A percentile compares a stretch with the other conserved stretches of the same genome.
phyloP scores from a whole-genome alignment of 2,888 invertebrate species.

The Pandemis corylana region DNA sequence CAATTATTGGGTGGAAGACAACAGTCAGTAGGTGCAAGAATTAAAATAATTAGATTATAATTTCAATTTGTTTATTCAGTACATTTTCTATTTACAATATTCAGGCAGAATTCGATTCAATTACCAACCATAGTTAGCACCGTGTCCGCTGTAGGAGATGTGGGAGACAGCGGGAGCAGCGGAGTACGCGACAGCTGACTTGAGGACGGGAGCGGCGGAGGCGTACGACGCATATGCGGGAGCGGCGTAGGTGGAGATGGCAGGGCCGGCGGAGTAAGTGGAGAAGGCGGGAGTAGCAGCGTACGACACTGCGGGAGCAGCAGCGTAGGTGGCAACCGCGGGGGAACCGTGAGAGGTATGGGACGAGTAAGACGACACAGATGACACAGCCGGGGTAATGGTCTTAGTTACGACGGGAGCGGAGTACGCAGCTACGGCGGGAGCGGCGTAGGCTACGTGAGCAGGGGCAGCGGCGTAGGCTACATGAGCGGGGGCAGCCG shows the following conservation, averaged over 20 bases:
- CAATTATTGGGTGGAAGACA: no score
- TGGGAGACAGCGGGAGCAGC: constrained; percentile 87
- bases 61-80: constrained; percentile 8
- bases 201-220: constrained; percentile 67
- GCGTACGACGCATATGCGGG: constrained; percentile 58
- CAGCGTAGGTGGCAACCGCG: constrained; percentile 48
- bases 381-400: constrained; percentile 56
- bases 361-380: constrained; percentile 43
- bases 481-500: constrained; percentile 44
- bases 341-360: constrained; percentile 43
- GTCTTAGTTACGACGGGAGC: constrained; percentile 58
- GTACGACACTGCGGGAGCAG: constrained; percentile 45
- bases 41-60: neutral
- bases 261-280: constrained; percentile 54
- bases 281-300: constrained; percentile 49
- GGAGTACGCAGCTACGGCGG: constrained; percentile 53
- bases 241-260: constrained; percentile 54
- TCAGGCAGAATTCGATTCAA: constrained; percentile 55
- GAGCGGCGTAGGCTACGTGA: constrained; percentile 46
- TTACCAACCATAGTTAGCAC: constrained; percentile 88
- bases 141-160: constrained; percentile 86
- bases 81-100: constrained; percentile 11
- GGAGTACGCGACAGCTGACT: constrained; percentile 80
- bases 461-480: constrained; percentile 68
- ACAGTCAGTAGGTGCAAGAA: neutral